Conservation (phyloP, 1,140 invertebrate genomes). For the Trachymyrmex cornetzi region DNA sequence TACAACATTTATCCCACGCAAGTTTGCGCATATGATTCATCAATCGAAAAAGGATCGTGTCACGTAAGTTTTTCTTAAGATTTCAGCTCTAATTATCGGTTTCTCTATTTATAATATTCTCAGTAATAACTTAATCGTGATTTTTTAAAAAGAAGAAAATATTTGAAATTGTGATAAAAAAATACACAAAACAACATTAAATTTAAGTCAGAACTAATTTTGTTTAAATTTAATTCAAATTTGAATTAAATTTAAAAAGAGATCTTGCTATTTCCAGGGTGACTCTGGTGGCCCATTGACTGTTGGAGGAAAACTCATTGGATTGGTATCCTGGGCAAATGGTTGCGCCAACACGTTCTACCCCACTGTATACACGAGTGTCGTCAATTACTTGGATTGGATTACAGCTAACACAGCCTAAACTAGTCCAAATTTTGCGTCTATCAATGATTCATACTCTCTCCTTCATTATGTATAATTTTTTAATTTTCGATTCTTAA, state of each 20-base stretch:
- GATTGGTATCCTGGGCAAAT: constrained; percentile 86
- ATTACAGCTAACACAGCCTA: constrained; percentile 52
- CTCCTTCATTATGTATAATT: constrained; percentile 5
- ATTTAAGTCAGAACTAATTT: not conserved
- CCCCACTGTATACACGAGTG: constrained; percentile 83
- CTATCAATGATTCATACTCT: not conserved
- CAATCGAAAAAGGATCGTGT: constrained; percentile 65
- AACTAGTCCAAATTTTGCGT: not conserved
- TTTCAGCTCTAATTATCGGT: not conserved
- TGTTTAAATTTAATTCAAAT: too few species aligned
- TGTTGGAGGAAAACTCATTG: constrained; percentile 81
- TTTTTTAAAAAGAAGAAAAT: not conserved
- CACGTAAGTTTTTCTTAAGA: constrained; percentile 66
- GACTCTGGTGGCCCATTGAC: constrained; percentile 88
- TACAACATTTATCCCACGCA: constrained; percentile 56
- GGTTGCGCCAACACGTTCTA: constrained; percentile 81
- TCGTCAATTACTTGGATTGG: constrained; percentile 73
- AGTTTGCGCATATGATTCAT: constrained; percentile 70
- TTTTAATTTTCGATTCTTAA: not conserved
- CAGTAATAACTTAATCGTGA: not conserved
- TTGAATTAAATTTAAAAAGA: not conserved
- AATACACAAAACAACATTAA: not conserved
- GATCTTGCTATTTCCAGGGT: constrained; percentile 79
- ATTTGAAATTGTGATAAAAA: not conserved
- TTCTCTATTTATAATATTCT: not conserved